Evolutionary conservation across 2,113 vertebrate species (phyloP).

Genomic region (Maccullochella peelii): DNA sequence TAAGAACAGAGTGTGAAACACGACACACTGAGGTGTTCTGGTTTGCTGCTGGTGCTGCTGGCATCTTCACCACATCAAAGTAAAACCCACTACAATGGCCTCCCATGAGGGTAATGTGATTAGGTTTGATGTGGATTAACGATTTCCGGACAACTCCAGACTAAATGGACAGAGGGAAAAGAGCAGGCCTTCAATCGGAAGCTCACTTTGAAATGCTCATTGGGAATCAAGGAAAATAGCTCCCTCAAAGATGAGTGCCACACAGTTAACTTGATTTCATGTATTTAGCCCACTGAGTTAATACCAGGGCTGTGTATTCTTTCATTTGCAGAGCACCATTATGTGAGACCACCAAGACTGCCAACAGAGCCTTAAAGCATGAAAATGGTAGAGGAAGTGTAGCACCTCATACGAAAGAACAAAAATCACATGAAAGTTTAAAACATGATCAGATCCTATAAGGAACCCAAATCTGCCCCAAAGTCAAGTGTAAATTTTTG

Average conservation of each 20-base stretch:
- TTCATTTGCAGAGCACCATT: conserved; percentile 22
- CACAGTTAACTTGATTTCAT: conserved; percentile 49
- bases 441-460: not conserved
- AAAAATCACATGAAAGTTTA: conserved; percentile 2
- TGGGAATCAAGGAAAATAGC: conserved; percentile 24
- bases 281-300: conserved; percentile 49
- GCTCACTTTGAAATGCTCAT: conserved; percentile 47
- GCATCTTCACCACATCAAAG: conserved; percentile 76
- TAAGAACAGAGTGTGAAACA: conserved; percentile 48
- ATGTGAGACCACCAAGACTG: conserved; percentile 47
- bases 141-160: conserved; percentile 67
- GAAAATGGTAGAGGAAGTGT: not conserved
- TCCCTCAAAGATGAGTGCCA: conserved; percentile 46
- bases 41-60: conserved; percentile 70
- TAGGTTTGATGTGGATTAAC: conserved; percentile 79
- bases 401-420: not conserved
- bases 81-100: conserved; percentile 67
- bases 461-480: not conserved
- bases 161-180: conserved; percentile 52
- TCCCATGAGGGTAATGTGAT: conserved; percentile 75
- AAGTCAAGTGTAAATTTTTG: not conserved
- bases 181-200: conserved; percentile 39
- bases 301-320: conserved; percentile 33
- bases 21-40: conserved; percentile 56
- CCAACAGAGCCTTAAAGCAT: not conserved